phyloP scores from a whole-genome alignment of 2,113 vertebrate genomes.

The Marmota flaviventris region DNA sequence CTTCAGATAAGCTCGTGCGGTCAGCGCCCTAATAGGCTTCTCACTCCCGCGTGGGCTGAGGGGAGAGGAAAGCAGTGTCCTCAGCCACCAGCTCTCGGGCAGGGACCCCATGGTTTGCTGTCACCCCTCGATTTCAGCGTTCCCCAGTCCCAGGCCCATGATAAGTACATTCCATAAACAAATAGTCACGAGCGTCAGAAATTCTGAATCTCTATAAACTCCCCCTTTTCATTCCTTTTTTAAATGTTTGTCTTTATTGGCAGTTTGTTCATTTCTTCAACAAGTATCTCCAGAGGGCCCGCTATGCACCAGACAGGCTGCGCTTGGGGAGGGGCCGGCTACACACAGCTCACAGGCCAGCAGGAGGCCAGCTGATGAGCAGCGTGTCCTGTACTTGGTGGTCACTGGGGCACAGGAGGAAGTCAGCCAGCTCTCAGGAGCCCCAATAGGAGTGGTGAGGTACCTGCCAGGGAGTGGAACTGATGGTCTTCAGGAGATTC shows the following conservation, averaged over 20 bases:
- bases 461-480: too few species aligned
- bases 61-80: too few species aligned
- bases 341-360: not conserved
- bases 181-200: not conserved
- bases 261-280: not conserved
- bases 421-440: not conserved
- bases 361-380: rapidly evolving
- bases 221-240: not conserved
- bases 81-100: not conserved
- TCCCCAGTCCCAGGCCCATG: not conserved
- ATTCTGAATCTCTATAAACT: not conserved
- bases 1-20: too few species aligned
- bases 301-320: rapidly evolving
- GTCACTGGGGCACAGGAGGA: rapidly evolving
- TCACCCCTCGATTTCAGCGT: not conserved
- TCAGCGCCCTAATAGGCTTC: not conserved
- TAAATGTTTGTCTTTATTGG: not conserved
- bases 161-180: not conserved
- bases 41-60: not conserved
- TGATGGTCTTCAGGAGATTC: too few species aligned
- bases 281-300: not conserved
- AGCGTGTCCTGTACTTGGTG: rapidly evolving
- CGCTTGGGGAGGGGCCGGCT: not conserved
- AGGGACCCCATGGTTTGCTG: not conserved
- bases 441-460: rapidly evolving